Conservation (phyloP, 2,888 invertebrate genomes). For the Stictocephala bisonia region DNA sequence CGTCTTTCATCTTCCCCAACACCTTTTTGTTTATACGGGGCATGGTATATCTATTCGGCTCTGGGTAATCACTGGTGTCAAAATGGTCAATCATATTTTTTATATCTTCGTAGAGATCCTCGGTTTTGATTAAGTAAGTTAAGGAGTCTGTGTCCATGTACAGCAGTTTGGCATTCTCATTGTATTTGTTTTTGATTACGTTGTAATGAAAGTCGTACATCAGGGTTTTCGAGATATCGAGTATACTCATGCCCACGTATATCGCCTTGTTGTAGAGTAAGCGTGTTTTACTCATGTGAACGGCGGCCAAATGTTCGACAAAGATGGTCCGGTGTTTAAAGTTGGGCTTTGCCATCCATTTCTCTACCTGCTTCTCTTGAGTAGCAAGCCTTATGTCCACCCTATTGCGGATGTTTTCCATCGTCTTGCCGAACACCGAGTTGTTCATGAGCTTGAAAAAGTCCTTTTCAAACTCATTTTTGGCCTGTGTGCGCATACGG, state of each 20-base stretch:
- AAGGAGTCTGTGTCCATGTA: constrained; percentile 35
- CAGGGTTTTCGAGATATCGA: constrained; percentile 31
- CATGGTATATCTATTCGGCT: constrained; percentile 5
- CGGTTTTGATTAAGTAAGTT: constrained; percentile 21
- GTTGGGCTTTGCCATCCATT: too few relatives aligned
- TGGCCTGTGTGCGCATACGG: too few relatives aligned
- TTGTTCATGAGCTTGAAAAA: too few relatives aligned
- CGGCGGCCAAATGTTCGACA: too few relatives aligned
- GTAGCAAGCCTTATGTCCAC: too few relatives aligned
- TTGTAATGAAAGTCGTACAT: constrained; percentile 46
- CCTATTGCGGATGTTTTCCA: too few relatives aligned
- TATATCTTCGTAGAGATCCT: constrained; percentile 39
- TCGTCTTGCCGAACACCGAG: too few relatives aligned
- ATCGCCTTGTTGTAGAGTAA: constrained; percentile 9
- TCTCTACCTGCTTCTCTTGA: too few relatives aligned
- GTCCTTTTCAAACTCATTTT: too few relatives aligned
- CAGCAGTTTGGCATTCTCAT: neutral
- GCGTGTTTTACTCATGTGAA: too few relatives aligned
- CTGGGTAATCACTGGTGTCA: constrained; percentile 32
- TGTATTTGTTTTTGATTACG: constrained; percentile 4
- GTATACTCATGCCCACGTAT: constrained; percentile 36
- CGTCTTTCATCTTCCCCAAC: constrained; percentile 45
- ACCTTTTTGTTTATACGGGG: constrained; percentile 37
- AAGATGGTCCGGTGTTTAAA: too few relatives aligned
- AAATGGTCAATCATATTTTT: constrained; percentile 14